Evolutionary conservation across 2,797 vertebrate genomes (phyloP), one percentile per base, ranked within the genome.

Genomic region (Pelochelys cantorii): DNA sequence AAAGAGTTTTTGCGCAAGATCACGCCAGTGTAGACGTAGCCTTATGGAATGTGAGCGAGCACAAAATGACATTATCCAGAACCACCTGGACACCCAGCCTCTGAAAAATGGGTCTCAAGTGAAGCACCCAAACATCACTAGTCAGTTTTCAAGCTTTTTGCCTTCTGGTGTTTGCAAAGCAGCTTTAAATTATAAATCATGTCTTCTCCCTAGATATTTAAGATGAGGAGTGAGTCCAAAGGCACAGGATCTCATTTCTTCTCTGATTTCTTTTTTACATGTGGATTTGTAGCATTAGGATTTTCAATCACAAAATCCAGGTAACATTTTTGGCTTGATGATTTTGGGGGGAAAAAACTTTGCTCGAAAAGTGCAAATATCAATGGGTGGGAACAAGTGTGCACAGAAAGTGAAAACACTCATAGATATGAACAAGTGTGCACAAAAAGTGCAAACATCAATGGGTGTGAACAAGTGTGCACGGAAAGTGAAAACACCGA

Each of bases 11-110:
- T 42, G 42, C 6, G 42, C 42, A 42, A 42, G 42, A 42, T 42
- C 42, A 42, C 42, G 7, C 7, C 42, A 48, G 42, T 42, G 42
- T 42, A 42, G 42, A 42, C 42, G 42, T 6, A 42, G 42, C 42
- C 42, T 42, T 7, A n/a, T 10, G 14, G n/a, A n/a, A 20, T 37
- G 65, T 37, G 7, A 17, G n/a, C 2, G 5, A 5, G 1, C 20
- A 71, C 34, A 71, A 71, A 71, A 10, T n/a, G n/a, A 71, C 34
- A 37, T 22, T 34, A 17, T 34, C 65, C 34, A 37, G 34, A 71
- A 71, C 34, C 18, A 34, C 4, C 65, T 22, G 65, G 18, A n/a
- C 65, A 71, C 20, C n/a, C 20, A 22, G 17, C 15, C 17, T 71
- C 65, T 71, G n/a, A 37, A n/a, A 54, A 71, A 71, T 71, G 15